phyloP scores from a whole-genome alignment of 1,140 invertebrate genomes.

The Plutomurus gul region DNA sequence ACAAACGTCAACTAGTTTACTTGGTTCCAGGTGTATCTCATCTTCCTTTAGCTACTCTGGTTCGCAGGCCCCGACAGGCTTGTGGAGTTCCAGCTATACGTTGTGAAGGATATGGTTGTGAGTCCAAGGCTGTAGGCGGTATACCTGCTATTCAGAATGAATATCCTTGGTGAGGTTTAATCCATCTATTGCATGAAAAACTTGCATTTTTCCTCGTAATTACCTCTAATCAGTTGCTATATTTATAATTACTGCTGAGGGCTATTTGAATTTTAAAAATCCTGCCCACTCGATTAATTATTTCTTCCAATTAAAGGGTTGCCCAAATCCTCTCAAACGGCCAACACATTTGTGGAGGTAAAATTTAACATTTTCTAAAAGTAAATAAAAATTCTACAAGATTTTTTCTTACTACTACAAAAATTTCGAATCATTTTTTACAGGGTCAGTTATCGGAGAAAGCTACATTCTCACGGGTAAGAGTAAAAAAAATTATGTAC shows the following conservation, averaged over 20 bases:
- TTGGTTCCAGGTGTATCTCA: neutral
- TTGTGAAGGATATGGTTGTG: slow-evolving; percentile 28
- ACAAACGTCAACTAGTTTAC: slow-evolving; percentile 23
- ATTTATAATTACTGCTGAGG: too few relatives aligned
- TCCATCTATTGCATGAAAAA: neutral
- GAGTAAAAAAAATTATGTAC: neutral
- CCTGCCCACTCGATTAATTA: neutral
- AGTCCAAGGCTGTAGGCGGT: slow-evolving; percentile 3
- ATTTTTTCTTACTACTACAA: too few relatives aligned
- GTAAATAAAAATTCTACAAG: too few relatives aligned
- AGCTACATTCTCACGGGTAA: neutral
- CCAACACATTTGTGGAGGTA: slow-evolving; percentile 6
- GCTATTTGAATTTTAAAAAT: too few relatives aligned
- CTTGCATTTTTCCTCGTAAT: too few relatives aligned
- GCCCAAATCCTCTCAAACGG: slow-evolving; percentile 9
- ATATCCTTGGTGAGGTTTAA: neutral
- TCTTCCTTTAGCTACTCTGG: neutral
- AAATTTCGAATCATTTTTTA: too few relatives aligned
- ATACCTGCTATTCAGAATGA: slow-evolving; percentile 13
- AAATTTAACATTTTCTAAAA: too few relatives aligned
- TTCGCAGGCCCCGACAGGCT: neutral
- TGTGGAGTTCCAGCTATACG: slow-evolving; percentile 26
- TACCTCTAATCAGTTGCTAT: too few relatives aligned
- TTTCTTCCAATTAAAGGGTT: neutral
- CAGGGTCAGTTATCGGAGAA: too few relatives aligned